Evolutionary conservation across 1,140 invertebrate species (phyloP), one percentile per base, ranked within the genome.

Genomic region (Lepidurus arcticus): DNA sequence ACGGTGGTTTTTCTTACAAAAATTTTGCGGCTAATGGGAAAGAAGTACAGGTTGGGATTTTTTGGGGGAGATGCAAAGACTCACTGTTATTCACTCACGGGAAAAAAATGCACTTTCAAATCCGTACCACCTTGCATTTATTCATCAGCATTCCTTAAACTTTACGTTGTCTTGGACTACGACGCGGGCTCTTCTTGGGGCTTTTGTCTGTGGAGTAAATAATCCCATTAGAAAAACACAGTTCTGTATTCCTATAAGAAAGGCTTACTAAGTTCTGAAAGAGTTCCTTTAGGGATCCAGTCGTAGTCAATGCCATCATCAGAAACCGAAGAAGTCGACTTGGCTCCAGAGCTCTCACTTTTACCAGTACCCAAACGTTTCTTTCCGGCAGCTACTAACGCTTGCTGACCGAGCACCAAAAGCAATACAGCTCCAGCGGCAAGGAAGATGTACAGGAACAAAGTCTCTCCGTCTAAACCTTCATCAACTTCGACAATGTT

Each of bases 391-490:
- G 92, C 94, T 44, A 85, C 83, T 10, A 98, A 85, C 13, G 93
- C 91, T 84, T 98, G 96, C 84, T 98, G 95, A 21, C 93, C 94
- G 80, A 93, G 89, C 73, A 99, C 93, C 42, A 98, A 86, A 3
- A 95, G 87, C 11, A 99, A 86, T 65, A 98, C 91, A 47, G 92
- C 91, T 79, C 95, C 91, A 16, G 95, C 97, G 73, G 92, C 93
- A 73, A 99, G 87, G 86, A 98, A 94, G 65, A 99, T 89, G 83
- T 98, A 99, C 74, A 99, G 86, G 90, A 99, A 99, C 87, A 98
- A 94, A 42, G 97, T 99, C 90, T 99, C 98, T 65, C 96, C 95
- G 86, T 99, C 97, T 16, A 99, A 88, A 79, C 96, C 96, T 86
- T 98, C 96, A 81, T 98, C 97, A 73, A 98, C 88, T 87, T 99